Base-by-base conservation (phyloP, 2,113 vertebrate species). In the Anseranas semipalmata region DNA sequence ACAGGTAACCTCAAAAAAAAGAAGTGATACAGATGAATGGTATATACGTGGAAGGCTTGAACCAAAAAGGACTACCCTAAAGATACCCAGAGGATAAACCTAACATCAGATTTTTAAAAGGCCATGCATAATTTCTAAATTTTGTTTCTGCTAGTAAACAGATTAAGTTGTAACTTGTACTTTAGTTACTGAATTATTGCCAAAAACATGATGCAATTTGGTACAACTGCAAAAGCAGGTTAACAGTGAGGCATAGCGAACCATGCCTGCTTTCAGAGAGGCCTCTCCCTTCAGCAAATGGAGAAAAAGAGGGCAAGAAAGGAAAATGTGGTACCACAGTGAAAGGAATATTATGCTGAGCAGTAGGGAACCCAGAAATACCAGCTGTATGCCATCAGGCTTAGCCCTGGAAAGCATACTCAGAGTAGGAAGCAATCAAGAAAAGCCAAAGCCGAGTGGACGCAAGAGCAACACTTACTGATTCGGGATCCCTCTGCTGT, bases 401-500 rank as follows among this genome's bases (percentile, higher is more conserved):
- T 27, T 7, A 55, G 41, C n/a, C 35, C 50, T 21, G 19, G 45
- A 84, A 91, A 86, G 48, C 24, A 52, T 4, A 50, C 65, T 81
- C 65, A 45, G 56, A 82, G 7, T 19, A 48, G 41, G n/a, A 19
- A 53, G 25, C 8, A 41, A 20, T 5, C 17, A 17, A 46, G 41
- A 30, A 82, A 68, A 87, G 24, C 28, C 41, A 39, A 91, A 60
- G n/a, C 30, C 68, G 22, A 79, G 65, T 0, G 2, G 55, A 18
- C 22, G n/a, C 1, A 0, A 67, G 48, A 58, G 27, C 39, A 85
- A 50, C 50, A 98, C 98, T 98, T 94, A 99, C 99, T 27, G 99
- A 98, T 93, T 99, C 99, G 3, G 99, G 99, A 97, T 99, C 99
- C 98, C 99, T 98, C 96, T 99, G 99, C 92, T 99, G 99, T 95